Evolutionary conservation across 2,113 vertebrate species (phyloP), one percentile per base, ranked within the genome.

Genomic region (Barnardius zonarius): DNA sequence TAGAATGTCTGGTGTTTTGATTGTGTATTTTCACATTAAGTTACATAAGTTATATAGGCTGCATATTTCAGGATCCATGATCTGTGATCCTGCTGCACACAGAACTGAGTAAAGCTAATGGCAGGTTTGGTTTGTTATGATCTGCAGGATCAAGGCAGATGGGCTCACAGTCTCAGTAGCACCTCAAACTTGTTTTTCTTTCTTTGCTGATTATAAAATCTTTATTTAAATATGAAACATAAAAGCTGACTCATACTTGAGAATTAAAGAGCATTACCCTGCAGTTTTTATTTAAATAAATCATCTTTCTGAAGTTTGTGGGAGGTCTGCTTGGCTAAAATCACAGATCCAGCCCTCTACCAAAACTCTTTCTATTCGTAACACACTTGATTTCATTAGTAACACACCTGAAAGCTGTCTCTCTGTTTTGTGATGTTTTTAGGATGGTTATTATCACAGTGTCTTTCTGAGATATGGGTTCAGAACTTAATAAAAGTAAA

Each of bases 241-340:
- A 95, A 95, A 94, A 94, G 96, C 96, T 97, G 96, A 97, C 96
- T 97, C 95, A 96, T 93, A 92, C 44, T 85, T 96, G 84, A 89
- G 69, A 89, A 87, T 84, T 82, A 69, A 92, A 89, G 66, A 59
- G 57, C 93, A 88, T 90, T 86, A 39, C 31, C 31, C 31, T 83
- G 73, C 69, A 54, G 51, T 73, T 90, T 81, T 94, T 57, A 51
- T 61, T 80, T 73, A 54, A 90, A 91, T 66, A 76, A 73, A 79
- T 49, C 76, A 28, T n/a, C 49, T 84, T 79, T 79, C 67, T 87
- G 44, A 92, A 97, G 91, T 96, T 84, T 66, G 63, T 55, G 63
- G 59, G 70, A 79, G 25, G 46, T 85, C 54, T 84, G 77, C 86
- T 69, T 84, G 80, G 17, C 51, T 82, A 12, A 66, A 91, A 91